Evolutionary conservation across 2,888 invertebrate genomes (phyloP).

Genomic region (Atherix ibis): DNA sequence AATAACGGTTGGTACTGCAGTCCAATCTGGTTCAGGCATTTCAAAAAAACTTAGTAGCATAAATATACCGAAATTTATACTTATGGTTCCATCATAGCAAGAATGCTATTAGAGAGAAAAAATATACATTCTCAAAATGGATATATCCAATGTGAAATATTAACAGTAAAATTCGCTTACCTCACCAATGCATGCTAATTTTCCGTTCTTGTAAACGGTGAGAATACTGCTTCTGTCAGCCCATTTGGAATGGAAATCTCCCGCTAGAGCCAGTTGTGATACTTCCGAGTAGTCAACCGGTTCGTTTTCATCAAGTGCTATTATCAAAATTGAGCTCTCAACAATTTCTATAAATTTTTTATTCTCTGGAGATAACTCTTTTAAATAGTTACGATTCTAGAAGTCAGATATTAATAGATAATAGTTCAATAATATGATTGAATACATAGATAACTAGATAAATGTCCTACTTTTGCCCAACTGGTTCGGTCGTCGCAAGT

Average conservation of each 20-base stretch:
- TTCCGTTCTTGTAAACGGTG: conserved; percentile 36
- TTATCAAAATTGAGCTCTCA: conserved; percentile 28
- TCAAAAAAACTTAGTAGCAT: conserved; percentile 26
- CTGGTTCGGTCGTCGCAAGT: conserved; percentile 36
- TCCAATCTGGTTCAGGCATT: conserved; percentile 27
- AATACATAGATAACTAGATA: conserved; percentile 1
- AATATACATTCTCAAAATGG: not conserved
- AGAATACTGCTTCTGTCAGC: conserved; percentile 39
- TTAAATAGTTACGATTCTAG: conserved; percentile 31
- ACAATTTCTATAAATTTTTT: conserved; percentile 25
- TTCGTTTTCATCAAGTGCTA: conserved; percentile 31
- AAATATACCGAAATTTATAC: conserved; percentile 25
- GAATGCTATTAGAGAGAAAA: conserved; percentile 20
- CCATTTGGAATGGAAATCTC: conserved; percentile 40
- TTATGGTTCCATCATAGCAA: conserved; percentile 30
- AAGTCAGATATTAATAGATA: conserved; percentile 7
- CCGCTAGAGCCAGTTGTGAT: conserved; percentile 29
- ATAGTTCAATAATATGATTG: not conserved
- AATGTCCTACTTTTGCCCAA: conserved; percentile 40
- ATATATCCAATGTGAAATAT: conserved; percentile 1
- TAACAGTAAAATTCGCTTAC: conserved; percentile 29
- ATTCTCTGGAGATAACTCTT: conserved; percentile 29
- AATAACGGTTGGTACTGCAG: conserved; percentile 11
- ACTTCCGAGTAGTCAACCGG: conserved; percentile 27
- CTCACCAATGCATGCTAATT: conserved; percentile 36